These are phyloP conservation scores for Tetragnatha montana DNA, from an alignment of 2,888 invertebrate genomes.

Conservation along the genomic window DNA sequence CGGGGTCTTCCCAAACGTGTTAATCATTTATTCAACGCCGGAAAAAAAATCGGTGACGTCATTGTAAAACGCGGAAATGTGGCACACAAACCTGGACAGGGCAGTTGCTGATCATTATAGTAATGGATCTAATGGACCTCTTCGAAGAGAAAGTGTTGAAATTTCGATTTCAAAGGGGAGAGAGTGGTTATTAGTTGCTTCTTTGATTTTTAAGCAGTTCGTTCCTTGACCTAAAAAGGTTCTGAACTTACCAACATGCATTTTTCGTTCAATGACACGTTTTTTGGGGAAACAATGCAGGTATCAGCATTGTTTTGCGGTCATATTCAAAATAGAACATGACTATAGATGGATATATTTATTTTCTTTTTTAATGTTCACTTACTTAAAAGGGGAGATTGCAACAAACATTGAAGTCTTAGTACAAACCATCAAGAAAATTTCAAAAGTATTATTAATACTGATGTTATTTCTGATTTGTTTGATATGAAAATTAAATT, in stretches of 20 bases:
- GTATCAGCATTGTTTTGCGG: background rate
- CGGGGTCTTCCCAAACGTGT: background rate
- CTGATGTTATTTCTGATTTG: no score
- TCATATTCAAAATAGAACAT: background rate
- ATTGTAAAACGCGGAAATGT: slow-evolving; percentile 28
- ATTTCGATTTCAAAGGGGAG: background rate
- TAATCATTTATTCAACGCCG: background rate
- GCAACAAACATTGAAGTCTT: no score
- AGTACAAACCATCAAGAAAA: no score
- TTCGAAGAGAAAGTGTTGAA: background rate
- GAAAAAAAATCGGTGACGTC: background rate
- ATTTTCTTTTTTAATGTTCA: no score
- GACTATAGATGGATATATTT: no score
- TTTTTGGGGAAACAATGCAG: background rate
- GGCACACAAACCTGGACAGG: background rate
- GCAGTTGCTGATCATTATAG: background rate
- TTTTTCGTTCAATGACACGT: background rate
- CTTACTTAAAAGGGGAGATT: no score
- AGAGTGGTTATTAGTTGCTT: background rate
- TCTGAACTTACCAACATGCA: slow-evolving; percentile 1
- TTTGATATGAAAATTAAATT: no score
- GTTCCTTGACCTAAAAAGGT: slow-evolving; percentile 43
- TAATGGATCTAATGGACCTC: background rate
- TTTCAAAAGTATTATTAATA: no score
- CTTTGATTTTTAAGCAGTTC: slow-evolving; percentile 1